Evolutionary conservation across 2,888 invertebrate genomes (phyloP).

Genomic region (Parochlus steinenii): DNA sequence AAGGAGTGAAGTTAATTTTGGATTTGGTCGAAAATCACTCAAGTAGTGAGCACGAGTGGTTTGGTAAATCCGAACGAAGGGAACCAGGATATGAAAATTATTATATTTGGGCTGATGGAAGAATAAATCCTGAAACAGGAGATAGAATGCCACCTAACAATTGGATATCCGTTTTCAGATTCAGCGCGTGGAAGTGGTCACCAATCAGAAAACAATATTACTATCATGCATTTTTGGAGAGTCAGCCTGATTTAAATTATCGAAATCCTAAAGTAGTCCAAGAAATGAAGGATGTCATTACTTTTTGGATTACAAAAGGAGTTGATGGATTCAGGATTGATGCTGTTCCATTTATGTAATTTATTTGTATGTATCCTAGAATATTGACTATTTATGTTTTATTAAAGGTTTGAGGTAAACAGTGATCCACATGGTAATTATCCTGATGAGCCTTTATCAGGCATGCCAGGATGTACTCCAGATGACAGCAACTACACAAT

Average conservation of each 20-base stretch:
- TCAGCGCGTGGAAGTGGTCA: slow-evolving; percentile 49
- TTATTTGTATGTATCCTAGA: slow-evolving; percentile 20
- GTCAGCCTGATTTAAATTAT: slow-evolving; percentile 55
- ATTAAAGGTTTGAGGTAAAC: slow-evolving; percentile 25
- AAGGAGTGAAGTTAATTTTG: slow-evolving; percentile 27
- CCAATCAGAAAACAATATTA: slow-evolving; percentile 35
- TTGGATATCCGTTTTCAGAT: slow-evolving; percentile 28
- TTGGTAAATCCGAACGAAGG: slow-evolving; percentile 36
- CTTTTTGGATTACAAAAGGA: slow-evolving; percentile 55
- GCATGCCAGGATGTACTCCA: slow-evolving; percentile 28
- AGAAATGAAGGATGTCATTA: slow-evolving; percentile 45
- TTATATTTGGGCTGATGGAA: slow-evolving; percentile 40
- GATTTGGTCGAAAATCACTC: slow-evolving; percentile 41
- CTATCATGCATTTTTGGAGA: slow-evolving; percentile 38
- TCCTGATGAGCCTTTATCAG: slow-evolving; percentile 39
- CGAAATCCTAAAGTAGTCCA: slow-evolving; percentile 44
- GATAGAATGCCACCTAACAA: slow-evolving; percentile 29
- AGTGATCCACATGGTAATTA: slow-evolving; percentile 22
- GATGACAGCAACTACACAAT: slow-evolving; percentile 38
- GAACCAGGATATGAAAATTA: slow-evolving; percentile 41
- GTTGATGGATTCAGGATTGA: slow-evolving; percentile 58
- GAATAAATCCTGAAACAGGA: slow-evolving; percentile 5
- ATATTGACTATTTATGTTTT: not conserved
- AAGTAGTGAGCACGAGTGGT: slow-evolving; percentile 54
- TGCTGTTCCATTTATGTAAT: slow-evolving; percentile 35